A percentile compares a stretch with the other conserved stretches of the same genome.
Evolutionary conservation across 2,888 invertebrate species (phyloP).

Genomic region (Papilio protenor): DNA sequence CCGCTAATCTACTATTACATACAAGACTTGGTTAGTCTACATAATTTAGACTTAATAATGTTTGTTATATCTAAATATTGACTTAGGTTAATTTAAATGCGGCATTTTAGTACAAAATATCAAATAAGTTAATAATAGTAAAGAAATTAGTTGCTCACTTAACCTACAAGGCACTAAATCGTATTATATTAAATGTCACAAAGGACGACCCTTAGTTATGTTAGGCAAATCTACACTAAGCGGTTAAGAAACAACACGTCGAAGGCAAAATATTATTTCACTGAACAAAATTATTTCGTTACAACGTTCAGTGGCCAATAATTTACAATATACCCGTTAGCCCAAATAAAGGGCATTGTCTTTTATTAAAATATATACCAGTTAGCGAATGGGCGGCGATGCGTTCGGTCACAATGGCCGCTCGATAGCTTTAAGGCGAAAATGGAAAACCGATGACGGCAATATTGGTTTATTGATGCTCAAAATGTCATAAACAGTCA

Average conservation of each 20-base stretch:
- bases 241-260: neutral
- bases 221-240: neutral
- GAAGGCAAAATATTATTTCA: conserved; percentile 1
- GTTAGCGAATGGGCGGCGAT: conserved; percentile 39
- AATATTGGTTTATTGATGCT: conserved; percentile 53
- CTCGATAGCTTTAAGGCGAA: conserved; percentile 56
- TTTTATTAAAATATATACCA: conserved; percentile 50
- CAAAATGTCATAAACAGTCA: conserved; percentile 39
- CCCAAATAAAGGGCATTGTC: conserved; percentile 50
- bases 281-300: conserved; percentile 5
- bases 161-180: neutral
- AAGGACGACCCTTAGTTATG: neutral
- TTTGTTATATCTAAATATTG: neutral
- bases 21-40: neutral
- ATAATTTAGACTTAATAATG: neutral
- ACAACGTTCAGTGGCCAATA: conserved; percentile 43
- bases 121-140: neutral
- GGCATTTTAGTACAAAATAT: neutral
- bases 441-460: conserved; percentile 64
- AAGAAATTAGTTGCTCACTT: neutral
- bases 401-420: conserved; percentile 51
- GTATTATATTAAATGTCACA: neutral
- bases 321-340: conserved; percentile 49
- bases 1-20: neutral
- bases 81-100: neutral